phyloP scores from a whole-genome alignment of 2,888 invertebrate species.

The Tenthredo distinguenda region DNA sequence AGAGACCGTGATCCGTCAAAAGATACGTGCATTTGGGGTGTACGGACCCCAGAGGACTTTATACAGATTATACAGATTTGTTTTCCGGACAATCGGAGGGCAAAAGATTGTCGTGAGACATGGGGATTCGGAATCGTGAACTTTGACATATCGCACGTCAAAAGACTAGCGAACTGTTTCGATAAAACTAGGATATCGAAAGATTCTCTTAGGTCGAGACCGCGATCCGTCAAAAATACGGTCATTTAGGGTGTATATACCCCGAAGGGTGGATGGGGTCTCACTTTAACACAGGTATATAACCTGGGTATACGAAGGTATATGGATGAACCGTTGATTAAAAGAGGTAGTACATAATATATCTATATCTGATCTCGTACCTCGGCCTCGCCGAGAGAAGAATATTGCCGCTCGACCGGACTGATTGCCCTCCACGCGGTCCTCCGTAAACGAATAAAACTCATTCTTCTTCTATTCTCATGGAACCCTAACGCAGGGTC shows the following conservation, averaged over 20 bases:
- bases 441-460: constrained; percentile 46
- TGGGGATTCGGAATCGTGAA: not conserved
- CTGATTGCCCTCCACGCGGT: constrained; percentile 36
- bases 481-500: not conserved
- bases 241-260: not conserved
- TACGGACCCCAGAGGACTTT: not conserved
- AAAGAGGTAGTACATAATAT: not conserved
- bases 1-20: not conserved
- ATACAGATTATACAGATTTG: not conserved
- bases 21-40: not conserved
- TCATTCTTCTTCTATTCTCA: constrained; percentile 3
- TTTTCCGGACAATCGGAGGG: not conserved
- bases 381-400: not conserved
- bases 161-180: not conserved
- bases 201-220: not conserved
- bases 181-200: not conserved
- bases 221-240: not conserved
- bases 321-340: constrained; percentile 22
- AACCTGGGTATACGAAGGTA: not conserved
- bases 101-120: not conserved
- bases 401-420: constrained; percentile 44
- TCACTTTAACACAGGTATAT: not conserved
- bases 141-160: not conserved
- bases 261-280: not conserved
- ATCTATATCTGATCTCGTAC: constrained; percentile 12